phyloP scores from a whole-genome alignment of 2,113 vertebrate genomes.

The Entomyzon cyanotis region DNA sequence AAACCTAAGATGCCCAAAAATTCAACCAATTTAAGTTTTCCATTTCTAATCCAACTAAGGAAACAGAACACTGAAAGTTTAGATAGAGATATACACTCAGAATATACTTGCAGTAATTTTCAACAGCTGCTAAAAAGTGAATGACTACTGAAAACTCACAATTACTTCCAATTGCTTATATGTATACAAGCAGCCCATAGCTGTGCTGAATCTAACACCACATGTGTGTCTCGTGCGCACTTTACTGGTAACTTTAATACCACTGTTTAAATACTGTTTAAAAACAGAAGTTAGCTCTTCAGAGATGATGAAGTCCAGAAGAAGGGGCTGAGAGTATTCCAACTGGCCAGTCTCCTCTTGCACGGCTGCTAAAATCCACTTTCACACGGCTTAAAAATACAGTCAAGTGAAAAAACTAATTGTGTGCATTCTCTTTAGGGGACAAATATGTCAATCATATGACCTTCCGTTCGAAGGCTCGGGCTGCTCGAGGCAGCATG shows the following conservation, averaged over 20 bases:
- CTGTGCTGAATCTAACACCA: background rate
- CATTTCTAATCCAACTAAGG: background rate
- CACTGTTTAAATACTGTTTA: background rate
- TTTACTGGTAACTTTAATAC: background rate
- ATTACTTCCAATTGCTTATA: background rate
- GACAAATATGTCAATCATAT: constrained; percentile 67
- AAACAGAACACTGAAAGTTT: background rate
- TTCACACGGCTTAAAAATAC: constrained; percentile 54
- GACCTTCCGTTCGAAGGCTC: constrained; percentile 53
- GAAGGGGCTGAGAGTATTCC: background rate
- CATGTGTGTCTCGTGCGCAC: background rate
- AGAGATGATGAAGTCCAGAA: background rate
- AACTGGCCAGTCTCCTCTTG: background rate
- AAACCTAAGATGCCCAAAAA: background rate
- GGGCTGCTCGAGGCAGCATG: constrained; percentile 45
- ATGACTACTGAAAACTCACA: background rate
- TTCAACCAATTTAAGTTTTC: background rate
- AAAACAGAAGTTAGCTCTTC: background rate
- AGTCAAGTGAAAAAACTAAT: constrained; percentile 48
- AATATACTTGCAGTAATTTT: background rate
- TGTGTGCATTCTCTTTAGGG: constrained; percentile 42
- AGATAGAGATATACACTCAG: background rate
- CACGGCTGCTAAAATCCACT: background rate
- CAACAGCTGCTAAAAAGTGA: background rate
- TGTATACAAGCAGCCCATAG: rapidly evolving